Base-by-base conservation (phyloP, 1,140 invertebrate species). In the Drosophila subpulchrella region DNA sequence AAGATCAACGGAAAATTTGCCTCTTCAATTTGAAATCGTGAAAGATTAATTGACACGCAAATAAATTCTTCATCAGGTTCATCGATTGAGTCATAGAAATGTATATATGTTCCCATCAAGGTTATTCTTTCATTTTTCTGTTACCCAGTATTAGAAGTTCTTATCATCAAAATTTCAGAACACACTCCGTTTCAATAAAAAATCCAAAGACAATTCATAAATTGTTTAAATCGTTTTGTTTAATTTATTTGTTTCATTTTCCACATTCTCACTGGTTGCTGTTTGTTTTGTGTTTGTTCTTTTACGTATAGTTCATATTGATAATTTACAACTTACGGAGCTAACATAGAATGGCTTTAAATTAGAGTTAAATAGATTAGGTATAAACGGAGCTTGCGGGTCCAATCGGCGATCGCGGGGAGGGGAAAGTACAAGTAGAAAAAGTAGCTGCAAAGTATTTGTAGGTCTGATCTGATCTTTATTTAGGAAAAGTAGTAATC, bases 341-440 rank as follows among this genome's bases (percentile, higher is more conserved):
- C 83, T 86, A 86, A 79, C 79, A 86, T 86, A 89, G 83, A 88
- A 86, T 88, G 84, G 79, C 83, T 54, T 88, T 88, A 86, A 86
- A 86, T 86, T 86, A 86, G 72, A 89, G 77, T 89, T 86, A 89
- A 71, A 74, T 79, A 83, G 79, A 68, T 75, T 76, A 75, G 70
- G 84, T 70, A 79, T 78, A 78, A 86, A 86, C 82, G 81, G 72
- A 53, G 60, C 47, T 47, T 53, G 73, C 46, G 72, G 53, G 60
- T 51, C 71, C 61, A 55, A 75, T 73, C 39, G 46, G 54, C 53
- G 59, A 57, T 58, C 51, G 51, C 41, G 51, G 71, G 70, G 30
- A 20, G 27, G 41, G 61, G 10, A 63, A 51, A 60, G 34, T 56
- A 76, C 51, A 56, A 76, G 55, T 77, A 51, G 56, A 77, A 77